Conservation (phyloP, 2,888 invertebrate species). For the Melieria picta region DNA sequence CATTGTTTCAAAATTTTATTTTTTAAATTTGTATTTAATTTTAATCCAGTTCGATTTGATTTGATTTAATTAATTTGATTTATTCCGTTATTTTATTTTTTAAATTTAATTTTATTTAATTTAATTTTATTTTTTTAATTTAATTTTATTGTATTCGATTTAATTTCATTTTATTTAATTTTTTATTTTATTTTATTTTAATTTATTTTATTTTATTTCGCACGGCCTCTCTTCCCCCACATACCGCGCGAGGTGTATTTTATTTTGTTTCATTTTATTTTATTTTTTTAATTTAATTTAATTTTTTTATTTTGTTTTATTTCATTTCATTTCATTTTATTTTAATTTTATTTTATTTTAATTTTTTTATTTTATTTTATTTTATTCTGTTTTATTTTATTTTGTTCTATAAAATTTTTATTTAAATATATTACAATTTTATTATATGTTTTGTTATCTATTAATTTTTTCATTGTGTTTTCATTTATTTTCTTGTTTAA, state of each 20-base stretch:
- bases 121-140: neutral
- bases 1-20: too few species aligned
- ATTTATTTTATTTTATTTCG: neutral
- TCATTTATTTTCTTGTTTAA: neutral
- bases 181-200: neutral
- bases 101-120: conserved; percentile 4
- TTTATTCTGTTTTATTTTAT: neutral
- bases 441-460: too few species aligned
- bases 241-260: too few species aligned
- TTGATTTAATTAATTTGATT: too few species aligned
- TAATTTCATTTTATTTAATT: neutral
- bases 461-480: neutral
- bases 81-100: too few species aligned
- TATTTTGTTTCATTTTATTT: too few species aligned
- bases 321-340: neutral
- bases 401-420: neutral
- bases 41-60: too few species aligned
- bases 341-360: neutral
- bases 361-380: neutral
- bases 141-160: neutral
- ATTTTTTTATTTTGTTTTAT: neutral
- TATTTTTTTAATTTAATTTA: neutral
- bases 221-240: too few species aligned
- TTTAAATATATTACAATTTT: too few species aligned
- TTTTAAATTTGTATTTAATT: too few species aligned